phyloP scores from a whole-genome alignment of 2,113 vertebrate genomes.

The Dasyurus viverrinus region DNA sequence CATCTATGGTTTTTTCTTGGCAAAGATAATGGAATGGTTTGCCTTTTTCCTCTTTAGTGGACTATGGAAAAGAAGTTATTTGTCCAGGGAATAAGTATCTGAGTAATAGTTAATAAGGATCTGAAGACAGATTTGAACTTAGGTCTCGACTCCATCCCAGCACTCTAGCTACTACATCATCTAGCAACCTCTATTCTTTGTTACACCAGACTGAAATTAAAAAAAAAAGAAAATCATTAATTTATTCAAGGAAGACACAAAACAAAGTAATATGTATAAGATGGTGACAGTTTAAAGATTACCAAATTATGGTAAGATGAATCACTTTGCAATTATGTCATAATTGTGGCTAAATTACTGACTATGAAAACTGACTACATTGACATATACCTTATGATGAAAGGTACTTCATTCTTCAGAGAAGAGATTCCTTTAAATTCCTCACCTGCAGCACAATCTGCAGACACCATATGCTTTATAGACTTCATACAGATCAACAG shows the following conservation, averaged over 20 bases:
- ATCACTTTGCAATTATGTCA: slow-evolving; percentile 61
- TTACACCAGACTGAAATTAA: background rate
- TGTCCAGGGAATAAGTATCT: background rate
- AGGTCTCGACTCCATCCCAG: background rate
- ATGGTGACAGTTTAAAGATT: slow-evolving; percentile 49
- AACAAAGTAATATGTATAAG: slow-evolving; percentile 23
- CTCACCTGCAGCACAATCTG: slow-evolving; percentile 31
- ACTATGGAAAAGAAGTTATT: background rate
- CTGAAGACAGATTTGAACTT: background rate
- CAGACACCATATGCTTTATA: slow-evolving; percentile 4
- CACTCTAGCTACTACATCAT: background rate
- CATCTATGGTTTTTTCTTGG: background rate
- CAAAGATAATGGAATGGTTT: background rate
- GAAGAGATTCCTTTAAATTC: slow-evolving; percentile 41
- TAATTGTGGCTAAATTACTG: slow-evolving; percentile 47
- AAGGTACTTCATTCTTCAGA: slow-evolving; percentile 39
- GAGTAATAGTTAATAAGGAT: background rate
- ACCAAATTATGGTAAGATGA: slow-evolving; percentile 57
- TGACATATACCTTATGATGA: slow-evolving; percentile 42
- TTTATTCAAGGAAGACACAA: slow-evolving; percentile 29
- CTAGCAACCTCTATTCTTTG: background rate
- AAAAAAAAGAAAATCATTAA: background rate
- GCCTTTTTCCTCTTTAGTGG: background rate
- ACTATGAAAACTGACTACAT: slow-evolving; percentile 37
- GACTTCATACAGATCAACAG: background rate